Percentiles rank a stretch among this genome's conserved stretches.
These are phyloP conservation scores for Acronicta psi DNA, from an alignment of 2,888 invertebrate species.

Conservation along the genomic window DNA sequence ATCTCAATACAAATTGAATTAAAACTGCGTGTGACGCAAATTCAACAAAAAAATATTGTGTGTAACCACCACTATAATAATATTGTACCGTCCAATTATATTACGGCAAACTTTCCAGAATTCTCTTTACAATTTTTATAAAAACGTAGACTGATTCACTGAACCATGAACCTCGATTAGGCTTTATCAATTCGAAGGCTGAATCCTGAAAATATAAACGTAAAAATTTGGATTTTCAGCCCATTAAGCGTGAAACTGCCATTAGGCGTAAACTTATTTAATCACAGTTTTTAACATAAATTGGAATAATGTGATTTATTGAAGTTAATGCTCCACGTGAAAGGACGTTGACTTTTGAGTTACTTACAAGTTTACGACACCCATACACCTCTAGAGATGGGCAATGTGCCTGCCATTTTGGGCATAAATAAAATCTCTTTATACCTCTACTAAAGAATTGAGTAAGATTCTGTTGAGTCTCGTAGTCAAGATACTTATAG, in stretches of 20 bases:
- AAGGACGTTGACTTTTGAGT: conserved; percentile 15
- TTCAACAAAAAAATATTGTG: background rate
- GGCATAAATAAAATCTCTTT: too few relatives aligned
- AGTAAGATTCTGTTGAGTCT: too few relatives aligned
- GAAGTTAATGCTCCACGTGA: background rate
- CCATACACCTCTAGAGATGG: too few relatives aligned
- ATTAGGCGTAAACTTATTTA: background rate
- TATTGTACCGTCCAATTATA: background rate
- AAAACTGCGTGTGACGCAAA: too few relatives aligned
- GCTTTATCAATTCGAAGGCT: conserved; percentile 31
- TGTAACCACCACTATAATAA: background rate
- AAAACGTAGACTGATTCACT: conserved; percentile 14
- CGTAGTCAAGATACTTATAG: too few relatives aligned
- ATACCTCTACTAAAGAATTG: too few relatives aligned
- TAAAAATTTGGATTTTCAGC: conserved; percentile 26
- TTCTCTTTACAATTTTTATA: conserved; percentile 6
- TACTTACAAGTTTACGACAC: conserved; percentile 12
- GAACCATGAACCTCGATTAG: conserved; percentile 48
- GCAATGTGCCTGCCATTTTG: too few relatives aligned
- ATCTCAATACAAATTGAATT: too few relatives aligned
- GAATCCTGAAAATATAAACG: conserved; percentile 29
- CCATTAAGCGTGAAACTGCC: conserved; percentile 38
- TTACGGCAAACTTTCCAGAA: background rate
- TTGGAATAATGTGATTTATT: conserved; percentile 2
- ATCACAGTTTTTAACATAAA: conserved; percentile 1